Evolutionary conservation across 2,113 vertebrate species (phyloP).

Genomic region (Aramus guarauna): DNA sequence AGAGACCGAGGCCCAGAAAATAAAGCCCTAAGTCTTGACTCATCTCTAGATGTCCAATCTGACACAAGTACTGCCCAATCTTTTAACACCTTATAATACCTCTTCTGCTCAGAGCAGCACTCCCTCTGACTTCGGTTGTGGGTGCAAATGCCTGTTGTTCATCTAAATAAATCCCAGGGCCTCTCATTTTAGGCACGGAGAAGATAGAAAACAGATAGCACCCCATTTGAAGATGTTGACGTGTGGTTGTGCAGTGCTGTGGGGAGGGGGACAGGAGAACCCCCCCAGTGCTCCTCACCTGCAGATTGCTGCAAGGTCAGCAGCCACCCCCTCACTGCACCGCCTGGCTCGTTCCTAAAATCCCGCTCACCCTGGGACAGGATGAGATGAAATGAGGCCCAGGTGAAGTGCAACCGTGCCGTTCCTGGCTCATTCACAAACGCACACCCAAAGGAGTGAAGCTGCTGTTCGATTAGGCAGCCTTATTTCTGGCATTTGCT

Average conservation of each 20-base stretch:
- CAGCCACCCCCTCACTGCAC: background rate
- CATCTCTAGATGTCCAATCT: background rate
- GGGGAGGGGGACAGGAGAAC: background rate
- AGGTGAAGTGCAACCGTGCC: background rate
- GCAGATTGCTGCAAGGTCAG: background rate
- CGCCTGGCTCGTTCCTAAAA: rapidly evolving
- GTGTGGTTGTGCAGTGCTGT: background rate
- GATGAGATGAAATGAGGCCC: too few species aligned
- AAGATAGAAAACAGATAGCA: background rate
- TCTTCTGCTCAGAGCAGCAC: background rate
- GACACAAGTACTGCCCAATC: background rate
- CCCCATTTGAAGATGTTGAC: background rate
- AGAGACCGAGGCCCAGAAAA: background rate
- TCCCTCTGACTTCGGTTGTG: background rate
- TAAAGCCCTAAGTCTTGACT: background rate
- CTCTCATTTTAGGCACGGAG: background rate
- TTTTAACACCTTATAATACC: background rate
- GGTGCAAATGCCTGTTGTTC: background rate
- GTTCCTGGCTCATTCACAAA: background rate
- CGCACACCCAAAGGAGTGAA: background rate
- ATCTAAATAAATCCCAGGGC: background rate
- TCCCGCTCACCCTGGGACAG: background rate
- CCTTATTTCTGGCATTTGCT: background rate
- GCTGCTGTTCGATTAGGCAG: background rate
- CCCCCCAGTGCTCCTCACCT: background rate